Evolutionary conservation across 2,888 invertebrate genomes (phyloP), one percentile per base, ranked within the genome.

Genomic region (Melanotus villosus): DNA sequence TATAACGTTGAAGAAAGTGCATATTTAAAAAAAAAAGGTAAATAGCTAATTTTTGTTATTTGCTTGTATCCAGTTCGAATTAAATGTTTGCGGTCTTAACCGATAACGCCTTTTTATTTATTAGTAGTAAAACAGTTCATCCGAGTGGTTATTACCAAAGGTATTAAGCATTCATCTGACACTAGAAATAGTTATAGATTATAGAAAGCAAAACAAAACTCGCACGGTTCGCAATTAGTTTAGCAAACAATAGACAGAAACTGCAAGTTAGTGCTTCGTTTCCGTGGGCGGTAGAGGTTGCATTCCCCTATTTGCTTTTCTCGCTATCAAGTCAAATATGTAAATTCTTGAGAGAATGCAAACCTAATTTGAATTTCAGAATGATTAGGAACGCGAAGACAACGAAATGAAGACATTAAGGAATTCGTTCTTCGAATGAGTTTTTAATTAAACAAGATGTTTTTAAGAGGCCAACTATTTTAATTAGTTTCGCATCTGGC

Each of bases 401-500:
- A 60, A 32, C 32, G n/a, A 60, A 60, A 41, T 62, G 16, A 62
- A 62, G 50, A 62, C 38, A 47, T 62, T 34, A 38, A n/a, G 32
- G 12, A 45, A 57, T 59, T 59, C 16, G 30, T 45, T 14, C 30
- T 16, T n/a, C 12, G n/a, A 26, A 30, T 32, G n/a, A 21, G 12
- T 34, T 34, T 36, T 50, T 62, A 38, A 50, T 50, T 50, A 62
- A 34, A 30, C 34, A 14, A 52, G 26, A 23, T 30, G 52, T 16
- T 2, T 14, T 5, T 14, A 4, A 34, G 34, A 34, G 16, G 52
- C 26, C 52, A 30, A 30, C 26, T 26, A 52, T 52, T 52, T 52
- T 52, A 52, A 52, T 52, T 52, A 14, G 52, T 18, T 47, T 47
- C 47, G 23, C 47, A 23, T 21, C 47, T 47, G 47, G 18, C 23